phyloP scores from a whole-genome alignment of 1,140 invertebrate species.

The Aplysia californica region DNA sequence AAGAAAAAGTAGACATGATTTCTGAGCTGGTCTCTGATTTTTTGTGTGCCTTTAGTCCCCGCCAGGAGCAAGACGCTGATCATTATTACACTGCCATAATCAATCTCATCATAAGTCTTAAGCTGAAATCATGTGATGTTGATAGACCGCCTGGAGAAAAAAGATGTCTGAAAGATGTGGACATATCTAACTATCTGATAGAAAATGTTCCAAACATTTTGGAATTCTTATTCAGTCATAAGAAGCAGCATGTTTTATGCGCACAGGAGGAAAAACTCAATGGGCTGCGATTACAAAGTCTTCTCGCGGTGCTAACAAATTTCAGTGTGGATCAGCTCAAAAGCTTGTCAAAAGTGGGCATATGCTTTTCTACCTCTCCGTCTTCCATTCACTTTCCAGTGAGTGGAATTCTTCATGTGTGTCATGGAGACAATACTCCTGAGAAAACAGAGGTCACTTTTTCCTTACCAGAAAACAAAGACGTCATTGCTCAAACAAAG shows the following conservation, averaged over 20 bases:
- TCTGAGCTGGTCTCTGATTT: conserved; percentile 32
- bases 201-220: conserved; percentile 2
- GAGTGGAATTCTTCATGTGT: conserved; percentile 31
- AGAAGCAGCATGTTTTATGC: conserved; percentile 2
- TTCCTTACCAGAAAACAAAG: conserved; percentile 40
- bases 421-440: conserved; percentile 47
- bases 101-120: conserved; percentile 21
- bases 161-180: conserved; percentile 9
- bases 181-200: conserved; percentile 12
- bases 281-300: conserved; percentile 21
- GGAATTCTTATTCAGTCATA: not conserved
- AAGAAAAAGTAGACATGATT: conserved; percentile 27
- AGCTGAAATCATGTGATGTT: conserved; percentile 7
- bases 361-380: conserved; percentile 45
- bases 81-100: conserved; percentile 31
- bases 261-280: not conserved
- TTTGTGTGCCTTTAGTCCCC: conserved; percentile 40
- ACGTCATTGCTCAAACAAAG: conserved; percentile 33
- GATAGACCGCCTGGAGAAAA: too few species aligned
- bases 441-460: conserved; percentile 39
- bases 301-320: conserved; percentile 25
- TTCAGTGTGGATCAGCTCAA: conserved; percentile 29
- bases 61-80: conserved; percentile 38
- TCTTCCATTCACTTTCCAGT: conserved; percentile 33
- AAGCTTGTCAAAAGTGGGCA: conserved; percentile 38